A percentile compares a stretch with the other conserved stretches of the same genome.
Evolutionary conservation across 1,140 invertebrate genomes (phyloP).

Genomic region (Nasonia longicornis): DNA sequence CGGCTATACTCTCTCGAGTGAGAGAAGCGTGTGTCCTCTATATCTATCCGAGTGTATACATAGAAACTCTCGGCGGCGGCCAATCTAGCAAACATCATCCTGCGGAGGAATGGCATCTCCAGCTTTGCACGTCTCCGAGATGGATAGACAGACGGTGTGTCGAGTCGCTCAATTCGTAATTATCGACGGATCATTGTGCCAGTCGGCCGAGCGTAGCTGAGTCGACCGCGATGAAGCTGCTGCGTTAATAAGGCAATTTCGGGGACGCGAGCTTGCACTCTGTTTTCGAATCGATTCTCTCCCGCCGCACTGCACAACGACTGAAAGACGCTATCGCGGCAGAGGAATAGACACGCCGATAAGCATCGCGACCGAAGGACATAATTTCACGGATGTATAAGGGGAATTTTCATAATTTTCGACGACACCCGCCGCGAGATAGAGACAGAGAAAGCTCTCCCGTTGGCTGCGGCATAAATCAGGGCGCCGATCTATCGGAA

Average conservation of each 20-base stretch:
- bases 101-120: background rate
- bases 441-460: background rate
- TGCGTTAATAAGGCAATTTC: background rate
- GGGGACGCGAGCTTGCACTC: background rate
- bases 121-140: background rate
- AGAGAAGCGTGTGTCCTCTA: background rate
- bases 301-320: no score
- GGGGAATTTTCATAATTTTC: conserved; percentile 30
- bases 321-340: no score
- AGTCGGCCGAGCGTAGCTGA: background rate
- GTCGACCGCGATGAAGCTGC: background rate
- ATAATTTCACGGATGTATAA: conserved; percentile 2
- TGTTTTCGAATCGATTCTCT: background rate
- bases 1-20: background rate
- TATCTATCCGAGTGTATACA: background rate
- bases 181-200: background rate
- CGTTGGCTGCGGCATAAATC: background rate
- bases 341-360: no score
- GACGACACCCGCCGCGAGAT: background rate
- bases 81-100: background rate
- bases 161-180: background rate
- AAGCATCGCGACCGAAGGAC: background rate
- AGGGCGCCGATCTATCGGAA: conserved; percentile 6
- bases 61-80: background rate
- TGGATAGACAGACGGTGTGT: background rate